Conservation (phyloP, 2,797 vertebrate genomes). For the Oceanodroma leucorhoa region DNA sequence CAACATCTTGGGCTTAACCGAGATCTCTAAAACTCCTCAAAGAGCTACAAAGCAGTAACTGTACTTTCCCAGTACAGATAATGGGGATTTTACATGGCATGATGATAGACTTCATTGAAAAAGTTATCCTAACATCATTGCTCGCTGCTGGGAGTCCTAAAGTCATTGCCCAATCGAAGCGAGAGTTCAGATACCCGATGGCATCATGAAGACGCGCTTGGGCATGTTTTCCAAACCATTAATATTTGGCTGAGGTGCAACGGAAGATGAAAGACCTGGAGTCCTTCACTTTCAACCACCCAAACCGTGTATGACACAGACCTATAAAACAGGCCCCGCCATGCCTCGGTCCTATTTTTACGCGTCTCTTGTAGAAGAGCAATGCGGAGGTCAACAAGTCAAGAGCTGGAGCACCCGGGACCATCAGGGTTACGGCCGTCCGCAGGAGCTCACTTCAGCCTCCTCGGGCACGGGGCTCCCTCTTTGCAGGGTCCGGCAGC, state of each 20-base stretch:
- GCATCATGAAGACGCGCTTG: rapidly evolving
- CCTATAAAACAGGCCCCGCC: neutral
- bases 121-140: neutral
- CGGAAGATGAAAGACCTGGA: neutral
- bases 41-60: neutral
- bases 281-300: neutral
- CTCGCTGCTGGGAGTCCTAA: neutral
- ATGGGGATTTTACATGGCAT: neutral
- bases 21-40: slow-evolving; percentile 21
- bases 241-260: neutral
- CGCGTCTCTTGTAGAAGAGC: rapidly evolving
- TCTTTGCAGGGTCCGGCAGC: rapidly evolving
- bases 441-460: rapidly evolving
- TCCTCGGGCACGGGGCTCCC: neutral
- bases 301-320: neutral
- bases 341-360: neutral
- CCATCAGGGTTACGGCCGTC: too few species aligned
- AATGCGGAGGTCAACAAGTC: neutral
- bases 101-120: slow-evolving; percentile 34
- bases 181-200: rapidly evolving
- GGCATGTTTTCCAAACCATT: neutral
- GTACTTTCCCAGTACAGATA: neutral
- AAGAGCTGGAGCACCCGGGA: neutral
- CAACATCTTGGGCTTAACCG: slow-evolving; percentile 13
- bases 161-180: neutral